phyloP scores from a whole-genome alignment of 2,113 vertebrate genomes.

The Theristicus caerulescens region DNA sequence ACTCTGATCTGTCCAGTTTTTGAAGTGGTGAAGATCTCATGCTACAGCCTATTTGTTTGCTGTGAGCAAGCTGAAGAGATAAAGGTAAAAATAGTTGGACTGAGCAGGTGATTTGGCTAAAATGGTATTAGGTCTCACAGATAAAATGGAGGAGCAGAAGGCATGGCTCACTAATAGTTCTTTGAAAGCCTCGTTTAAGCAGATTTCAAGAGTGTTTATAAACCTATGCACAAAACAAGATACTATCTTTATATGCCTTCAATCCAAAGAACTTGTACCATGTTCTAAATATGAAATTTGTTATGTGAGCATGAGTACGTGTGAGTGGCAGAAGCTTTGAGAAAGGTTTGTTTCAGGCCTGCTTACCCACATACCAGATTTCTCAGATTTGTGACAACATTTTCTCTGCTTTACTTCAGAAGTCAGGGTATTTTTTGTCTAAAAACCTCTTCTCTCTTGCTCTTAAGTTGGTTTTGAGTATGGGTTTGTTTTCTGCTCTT shows the following conservation, averaged over 20 bases:
- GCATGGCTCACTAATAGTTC: not conserved
- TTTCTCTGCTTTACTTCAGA: not conserved
- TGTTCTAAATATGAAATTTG: not conserved
- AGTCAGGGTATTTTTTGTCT: not conserved
- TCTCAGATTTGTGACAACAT: not conserved
- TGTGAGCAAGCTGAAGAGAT: not conserved
- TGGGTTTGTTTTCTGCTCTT: not conserved
- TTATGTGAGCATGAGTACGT: fast-evolving
- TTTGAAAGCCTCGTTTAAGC: not conserved
- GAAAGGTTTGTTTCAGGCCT: not conserved
- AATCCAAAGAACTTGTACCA: not conserved
- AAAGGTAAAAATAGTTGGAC: not conserved
- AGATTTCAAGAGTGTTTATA: not conserved
- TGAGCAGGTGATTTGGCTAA: not conserved
- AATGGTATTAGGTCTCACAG: not conserved
- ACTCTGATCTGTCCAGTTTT: not conserved
- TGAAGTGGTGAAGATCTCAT: not conserved
- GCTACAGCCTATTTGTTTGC: not conserved
- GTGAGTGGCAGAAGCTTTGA: not conserved
- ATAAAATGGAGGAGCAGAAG: not conserved
- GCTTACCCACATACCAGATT: not conserved
- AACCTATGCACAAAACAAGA: not conserved
- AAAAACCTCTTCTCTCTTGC: not conserved
- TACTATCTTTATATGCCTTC: not conserved
- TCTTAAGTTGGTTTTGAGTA: not conserved